Conservation (phyloP, 2,797 vertebrate genomes). For the Pangasius sanitwongsei region DNA sequence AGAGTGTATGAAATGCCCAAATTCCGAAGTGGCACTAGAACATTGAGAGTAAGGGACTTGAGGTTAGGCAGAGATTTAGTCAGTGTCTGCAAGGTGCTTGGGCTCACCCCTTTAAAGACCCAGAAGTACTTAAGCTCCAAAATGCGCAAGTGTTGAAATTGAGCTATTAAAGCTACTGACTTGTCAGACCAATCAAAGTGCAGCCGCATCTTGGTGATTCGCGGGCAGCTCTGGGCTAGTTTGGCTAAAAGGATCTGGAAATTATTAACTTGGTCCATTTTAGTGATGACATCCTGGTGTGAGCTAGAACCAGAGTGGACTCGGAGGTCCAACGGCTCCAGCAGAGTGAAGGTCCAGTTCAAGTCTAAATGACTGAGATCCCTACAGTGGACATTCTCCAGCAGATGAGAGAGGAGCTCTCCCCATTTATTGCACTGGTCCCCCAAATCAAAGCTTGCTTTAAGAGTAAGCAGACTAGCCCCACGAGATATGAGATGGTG, state of each 20-base stretch:
- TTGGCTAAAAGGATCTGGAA: conserved; percentile 80
- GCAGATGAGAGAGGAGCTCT: conserved; percentile 77
- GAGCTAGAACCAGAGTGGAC: conserved; percentile 75
- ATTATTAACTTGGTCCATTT: conserved; percentile 81
- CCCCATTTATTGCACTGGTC: conserved; percentile 81
- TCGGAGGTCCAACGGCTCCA: conserved; percentile 79
- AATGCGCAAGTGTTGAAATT: conserved; percentile 79
- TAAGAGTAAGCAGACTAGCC: conserved; percentile 79
- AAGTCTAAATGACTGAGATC: conserved; percentile 82
- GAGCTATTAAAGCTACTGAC: conserved; percentile 76
- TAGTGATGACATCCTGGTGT: conserved; percentile 81
- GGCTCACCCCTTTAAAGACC: conserved; percentile 82
- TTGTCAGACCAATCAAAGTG: conserved; percentile 84
- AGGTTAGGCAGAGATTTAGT: conserved; percentile 80
- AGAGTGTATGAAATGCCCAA: conserved; percentile 82
- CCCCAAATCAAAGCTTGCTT: conserved; percentile 83
- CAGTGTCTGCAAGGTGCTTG: conserved; percentile 75
- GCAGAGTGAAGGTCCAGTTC: conserved; percentile 83
- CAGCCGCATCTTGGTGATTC: conserved; percentile 77
- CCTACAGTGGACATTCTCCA: conserved; percentile 81
- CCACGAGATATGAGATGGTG: conserved; percentile 81
- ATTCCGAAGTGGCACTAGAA: conserved; percentile 82
- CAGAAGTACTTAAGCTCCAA: conserved; percentile 86
- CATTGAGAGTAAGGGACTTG: conserved; percentile 79
- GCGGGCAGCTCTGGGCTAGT: conserved; percentile 75